Evolutionary conservation across 2,888 invertebrate species (phyloP).

Genomic region (Nemotelus pantherinus): DNA sequence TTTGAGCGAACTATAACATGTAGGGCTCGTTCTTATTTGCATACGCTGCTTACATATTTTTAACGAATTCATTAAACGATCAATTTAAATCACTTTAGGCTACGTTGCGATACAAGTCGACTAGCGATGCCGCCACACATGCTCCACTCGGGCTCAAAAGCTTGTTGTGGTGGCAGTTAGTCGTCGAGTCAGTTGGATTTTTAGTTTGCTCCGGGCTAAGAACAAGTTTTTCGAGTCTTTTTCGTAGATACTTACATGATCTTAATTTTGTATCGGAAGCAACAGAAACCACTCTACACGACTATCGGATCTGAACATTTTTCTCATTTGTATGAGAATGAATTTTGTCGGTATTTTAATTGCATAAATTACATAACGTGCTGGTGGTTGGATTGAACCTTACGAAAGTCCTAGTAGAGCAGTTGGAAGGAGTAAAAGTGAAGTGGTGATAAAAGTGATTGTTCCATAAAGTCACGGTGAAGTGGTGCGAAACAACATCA

Average conservation of each 20-base stretch:
- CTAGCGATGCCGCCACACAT: slow-evolving; percentile 4
- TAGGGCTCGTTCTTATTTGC: slow-evolving; percentile 5
- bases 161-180: background rate
- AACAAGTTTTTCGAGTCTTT: background rate
- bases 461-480: background rate
- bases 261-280: background rate
- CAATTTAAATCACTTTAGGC: slow-evolving; percentile 40
- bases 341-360: slow-evolving; percentile 23
- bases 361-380: background rate
- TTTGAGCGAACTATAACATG: background rate
- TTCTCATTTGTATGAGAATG: background rate
- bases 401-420: background rate
- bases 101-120: slow-evolving; percentile 8
- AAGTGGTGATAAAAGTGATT: background rate
- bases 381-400: background rate
- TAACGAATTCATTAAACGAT: slow-evolving; percentile 35
- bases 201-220: slow-evolving; percentile 7
- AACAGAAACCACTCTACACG: background rate
- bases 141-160: slow-evolving; percentile 5
- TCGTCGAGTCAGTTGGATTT: slow-evolving; percentile 13
- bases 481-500: background rate
- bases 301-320: background rate
- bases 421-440: background rate
- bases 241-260: background rate
- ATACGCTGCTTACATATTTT: background rate